Base-by-base conservation (phyloP, 2,797 vertebrate species). In the Sebastes diaconus region DNA sequence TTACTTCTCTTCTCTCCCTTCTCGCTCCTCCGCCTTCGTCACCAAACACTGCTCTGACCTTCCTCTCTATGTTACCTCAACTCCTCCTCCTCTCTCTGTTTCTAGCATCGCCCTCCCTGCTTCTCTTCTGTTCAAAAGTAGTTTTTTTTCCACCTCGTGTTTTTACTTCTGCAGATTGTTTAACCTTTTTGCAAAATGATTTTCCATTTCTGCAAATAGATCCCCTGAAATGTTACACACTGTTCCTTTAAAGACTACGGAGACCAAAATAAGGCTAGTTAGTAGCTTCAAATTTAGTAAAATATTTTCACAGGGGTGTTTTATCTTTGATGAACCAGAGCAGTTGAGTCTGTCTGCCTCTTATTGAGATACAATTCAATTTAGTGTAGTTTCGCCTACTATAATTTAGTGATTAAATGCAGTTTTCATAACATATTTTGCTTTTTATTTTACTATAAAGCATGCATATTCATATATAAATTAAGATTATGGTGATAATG, bases 1-100 rank as follows among this genome's bases (percentile, higher is more conserved):
- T 61, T 68, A n/a, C 71, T 34, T 75, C 73, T 83, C 72, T 73
- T 18, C 59, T 66, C 27, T 67, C 73, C 34, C 50, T 60, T 77
- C 65, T 81, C 12, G 2, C 46, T 73, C 80, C 42, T 61, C 66
- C 22, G 29, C 54, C 55, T 79, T 50, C 54, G 14, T 68, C 64
- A 63, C 67, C 46, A 67, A 58, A 65, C 54, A 30, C 69, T 36
- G 24, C 30, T 54, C 68, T 57, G n/a, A 30, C 18, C 59, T 55
- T 34, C 46, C 55, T 60, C 73, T 72, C 58, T 78, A 3, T 71
- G 22, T 36, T 27, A 30, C 59, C 42, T 71, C 69, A 52, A 4
- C 60, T 68, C 27, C 60, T 68, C 27, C 57, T 72, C 13, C 36
- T 39, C 30, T 50, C 55, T 64, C 20, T 55, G 32, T 60, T 79